Conservation (phyloP, 2,888 invertebrate genomes). For the Hartigia nigra region DNA sequence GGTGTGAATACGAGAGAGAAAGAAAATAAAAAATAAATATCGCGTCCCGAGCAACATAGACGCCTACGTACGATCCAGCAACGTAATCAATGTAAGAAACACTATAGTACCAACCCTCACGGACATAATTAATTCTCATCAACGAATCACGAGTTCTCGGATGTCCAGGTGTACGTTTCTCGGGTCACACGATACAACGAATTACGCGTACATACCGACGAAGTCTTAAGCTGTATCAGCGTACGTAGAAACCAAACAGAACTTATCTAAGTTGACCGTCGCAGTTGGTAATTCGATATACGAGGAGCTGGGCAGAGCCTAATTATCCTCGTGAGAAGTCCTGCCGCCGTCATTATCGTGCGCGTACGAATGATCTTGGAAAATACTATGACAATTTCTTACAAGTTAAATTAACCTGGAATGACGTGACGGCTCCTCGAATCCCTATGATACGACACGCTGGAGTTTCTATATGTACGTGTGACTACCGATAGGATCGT, state of each 20-base stretch:
- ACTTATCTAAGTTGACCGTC: slow-evolving; percentile 18
- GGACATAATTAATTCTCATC: neutral
- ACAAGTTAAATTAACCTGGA: neutral
- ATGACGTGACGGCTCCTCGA: neutral
- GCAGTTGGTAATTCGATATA: neutral
- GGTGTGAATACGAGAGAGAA: neutral
- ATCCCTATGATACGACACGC: neutral
- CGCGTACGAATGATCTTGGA: neutral
- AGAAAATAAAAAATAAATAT: neutral
- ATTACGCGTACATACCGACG: neutral
- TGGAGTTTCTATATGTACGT: neutral
- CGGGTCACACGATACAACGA: neutral
- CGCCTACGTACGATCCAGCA: neutral
- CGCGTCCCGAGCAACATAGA: neutral
- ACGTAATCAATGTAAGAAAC: neutral
- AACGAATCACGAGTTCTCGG: neutral
- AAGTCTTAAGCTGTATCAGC: slow-evolving; percentile 30
- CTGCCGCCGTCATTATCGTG: neutral
- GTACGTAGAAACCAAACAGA: slow-evolving; percentile 23
- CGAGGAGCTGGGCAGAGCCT: neutral
- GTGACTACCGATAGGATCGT: neutral
- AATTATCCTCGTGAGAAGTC: neutral
- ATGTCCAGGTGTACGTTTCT: neutral
- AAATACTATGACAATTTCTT: neutral
- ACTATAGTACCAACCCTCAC: neutral